Base-by-base conservation (phyloP, 2,113 vertebrate species). In the Oreocharis arfaki region DNA sequence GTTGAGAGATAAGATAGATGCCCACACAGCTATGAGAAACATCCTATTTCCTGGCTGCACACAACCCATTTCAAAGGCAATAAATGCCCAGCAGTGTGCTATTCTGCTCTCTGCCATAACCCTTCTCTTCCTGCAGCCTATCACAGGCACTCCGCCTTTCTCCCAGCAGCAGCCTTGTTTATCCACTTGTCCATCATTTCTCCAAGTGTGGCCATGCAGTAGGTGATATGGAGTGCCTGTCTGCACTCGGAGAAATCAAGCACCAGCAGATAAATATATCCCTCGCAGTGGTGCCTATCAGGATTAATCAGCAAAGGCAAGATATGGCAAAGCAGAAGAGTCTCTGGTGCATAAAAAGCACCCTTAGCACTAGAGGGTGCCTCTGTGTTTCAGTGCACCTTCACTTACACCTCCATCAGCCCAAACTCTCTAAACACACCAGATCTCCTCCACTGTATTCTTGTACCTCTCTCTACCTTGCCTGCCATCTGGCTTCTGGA, bases 241-340 rank as follows among this genome's bases (percentile, higher is more conserved):
- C 33, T 42, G 33, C 33, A 7, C 44, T 30, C 39, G 24, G 20
- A 84, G 46, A 91, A 91, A 49, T 47, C 50, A 46, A 5, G 11
- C 33, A 80, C 56, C 69, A 78, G 35, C 22, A 21, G 7, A 35
- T 1, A 22, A 78, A 63, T 10, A 4, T 5, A 57, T 19, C 30
- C 28, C 39, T 77, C 0, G 0, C 49, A 44, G 11, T 19, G 14
- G 2, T 53, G 16, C 7, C 28, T 37, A 14, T 49, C 0, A 0
- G 27, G 59, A 53, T 49, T 69, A 69, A 77, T 37, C 44, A 73
- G n/a, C 47, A 92, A 92, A 86, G 23, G 33, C n/a, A 90, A 83
- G n/a, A 39, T n/a, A 69, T n/a, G n/a, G 44, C 39, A 79, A 79
- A 76, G 27, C 21, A 81, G 14, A 33, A 47, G 22, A 52, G 20